Conservation (phyloP, 2,113 vertebrate species). For the Odocoileus virginianus region DNA sequence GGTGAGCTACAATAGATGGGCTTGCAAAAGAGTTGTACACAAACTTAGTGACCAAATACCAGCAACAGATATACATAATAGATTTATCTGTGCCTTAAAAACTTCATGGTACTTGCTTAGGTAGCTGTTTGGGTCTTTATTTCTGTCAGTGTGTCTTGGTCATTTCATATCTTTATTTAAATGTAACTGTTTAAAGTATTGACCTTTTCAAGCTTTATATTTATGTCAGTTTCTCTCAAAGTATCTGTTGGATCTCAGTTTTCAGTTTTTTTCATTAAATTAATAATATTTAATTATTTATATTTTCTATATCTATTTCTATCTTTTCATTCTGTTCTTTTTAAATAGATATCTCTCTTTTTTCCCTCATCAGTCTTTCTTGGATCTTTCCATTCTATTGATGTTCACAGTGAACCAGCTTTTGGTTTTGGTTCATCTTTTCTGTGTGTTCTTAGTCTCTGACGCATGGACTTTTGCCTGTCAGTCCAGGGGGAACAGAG, state of each 20-base stretch:
- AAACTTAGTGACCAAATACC: not conserved
- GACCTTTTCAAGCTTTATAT: not conserved
- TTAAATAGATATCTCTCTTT: not conserved
- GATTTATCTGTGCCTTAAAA: not conserved
- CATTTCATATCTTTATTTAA: not conserved
- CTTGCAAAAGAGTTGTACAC: not conserved
- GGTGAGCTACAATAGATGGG: not conserved
- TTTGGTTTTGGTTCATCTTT: not conserved
- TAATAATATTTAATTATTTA: not conserved
- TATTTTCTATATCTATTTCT: not conserved
- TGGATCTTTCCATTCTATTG: not conserved
- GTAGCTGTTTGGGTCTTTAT: not conserved
- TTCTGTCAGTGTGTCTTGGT: not conserved
- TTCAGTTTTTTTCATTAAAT: not conserved
- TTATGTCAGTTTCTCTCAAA: not conserved
- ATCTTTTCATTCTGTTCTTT: not conserved
- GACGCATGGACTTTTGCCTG: not conserved
- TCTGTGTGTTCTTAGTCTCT: not conserved
- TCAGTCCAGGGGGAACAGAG: not conserved
- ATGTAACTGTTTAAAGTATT: not conserved
- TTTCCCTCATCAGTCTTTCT: not conserved
- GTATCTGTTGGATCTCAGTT: not conserved
- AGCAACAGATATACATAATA: not conserved
- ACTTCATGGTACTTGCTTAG: not conserved
- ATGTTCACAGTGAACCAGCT: not conserved